phyloP scores from a whole-genome alignment of 2,113 vertebrate species.

The Saimiri boliviensis region DNA sequence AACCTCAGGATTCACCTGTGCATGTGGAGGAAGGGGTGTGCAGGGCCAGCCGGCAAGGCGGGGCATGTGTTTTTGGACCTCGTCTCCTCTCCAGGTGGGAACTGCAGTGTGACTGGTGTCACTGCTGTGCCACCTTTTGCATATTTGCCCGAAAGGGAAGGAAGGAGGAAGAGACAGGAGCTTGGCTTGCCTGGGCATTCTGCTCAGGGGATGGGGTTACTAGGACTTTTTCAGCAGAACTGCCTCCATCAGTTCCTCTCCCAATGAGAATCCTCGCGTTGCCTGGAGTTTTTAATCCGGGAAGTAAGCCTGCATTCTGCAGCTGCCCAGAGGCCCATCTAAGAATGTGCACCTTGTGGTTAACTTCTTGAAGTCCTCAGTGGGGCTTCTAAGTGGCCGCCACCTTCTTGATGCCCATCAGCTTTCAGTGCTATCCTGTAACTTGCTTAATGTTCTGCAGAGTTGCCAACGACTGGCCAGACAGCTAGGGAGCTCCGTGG shows the following conservation, averaged over 20 bases:
- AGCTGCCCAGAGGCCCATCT: no score
- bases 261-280: background rate
- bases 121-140: background rate
- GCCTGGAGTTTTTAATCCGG: accelerated
- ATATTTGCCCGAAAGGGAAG: background rate
- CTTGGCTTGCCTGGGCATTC: background rate
- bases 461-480: background rate
- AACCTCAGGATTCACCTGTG: no score
- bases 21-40: accelerated
- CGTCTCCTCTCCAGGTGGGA: background rate
- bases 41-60: no score
- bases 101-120: background rate
- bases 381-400: background rate
- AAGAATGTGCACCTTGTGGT: no score
- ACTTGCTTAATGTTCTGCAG: background rate
- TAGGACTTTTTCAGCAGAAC: no score
- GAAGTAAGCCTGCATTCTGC: background rate
- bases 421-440: background rate
- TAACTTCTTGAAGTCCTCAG: background rate
- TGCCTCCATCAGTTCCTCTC: background rate
- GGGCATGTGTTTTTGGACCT: background rate
- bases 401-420: background rate
- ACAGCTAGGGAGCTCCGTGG: background rate
- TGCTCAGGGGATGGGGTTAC: background rate
- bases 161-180: background rate